Conservation (phyloP, 2,888 invertebrate species). For the Pristionchus arcanus region DNA sequence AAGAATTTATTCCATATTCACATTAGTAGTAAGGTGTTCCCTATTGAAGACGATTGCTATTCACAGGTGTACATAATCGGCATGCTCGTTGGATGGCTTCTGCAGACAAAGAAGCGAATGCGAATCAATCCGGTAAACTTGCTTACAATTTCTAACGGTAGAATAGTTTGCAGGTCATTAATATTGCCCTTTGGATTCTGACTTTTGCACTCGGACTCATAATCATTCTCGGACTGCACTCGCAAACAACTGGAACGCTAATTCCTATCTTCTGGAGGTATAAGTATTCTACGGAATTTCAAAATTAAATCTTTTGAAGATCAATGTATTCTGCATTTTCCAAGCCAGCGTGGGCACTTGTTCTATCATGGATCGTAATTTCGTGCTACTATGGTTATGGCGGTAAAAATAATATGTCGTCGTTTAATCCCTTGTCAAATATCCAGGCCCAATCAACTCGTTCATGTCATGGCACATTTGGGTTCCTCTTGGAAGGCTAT, state of each 20-base stretch:
- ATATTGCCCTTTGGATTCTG: conserved; percentile 53
- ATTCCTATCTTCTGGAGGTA: conserved; percentile 54
- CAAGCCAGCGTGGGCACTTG: conserved; percentile 59
- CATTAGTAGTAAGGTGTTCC: neutral
- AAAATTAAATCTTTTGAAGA: neutral
- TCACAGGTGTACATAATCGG: conserved; percentile 57
- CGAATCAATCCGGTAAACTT: conserved; percentile 50
- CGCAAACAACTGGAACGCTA: conserved; percentile 13
- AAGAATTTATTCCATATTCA: neutral
- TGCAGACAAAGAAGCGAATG: conserved; percentile 54
- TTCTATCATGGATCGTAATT: conserved; percentile 62
- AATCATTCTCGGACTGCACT: conserved; percentile 42
- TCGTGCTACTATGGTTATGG: conserved; percentile 66
- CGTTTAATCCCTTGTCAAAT: neutral
- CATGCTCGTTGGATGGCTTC: conserved; percentile 56
- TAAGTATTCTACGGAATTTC: neutral
- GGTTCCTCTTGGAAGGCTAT: conserved; percentile 62
- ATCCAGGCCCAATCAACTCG: conserved; percentile 60
- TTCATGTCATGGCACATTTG: conserved; percentile 64
- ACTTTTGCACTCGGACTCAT: conserved; percentile 41
- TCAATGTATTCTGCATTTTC: conserved; percentile 60
- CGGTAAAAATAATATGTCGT: neutral
- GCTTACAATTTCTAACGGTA: neutral
- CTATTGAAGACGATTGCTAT: neutral
- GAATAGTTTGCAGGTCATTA: neutral